phyloP scores from a whole-genome alignment of 1,140 invertebrate genomes.

The Condylostylus longicornis region DNA sequence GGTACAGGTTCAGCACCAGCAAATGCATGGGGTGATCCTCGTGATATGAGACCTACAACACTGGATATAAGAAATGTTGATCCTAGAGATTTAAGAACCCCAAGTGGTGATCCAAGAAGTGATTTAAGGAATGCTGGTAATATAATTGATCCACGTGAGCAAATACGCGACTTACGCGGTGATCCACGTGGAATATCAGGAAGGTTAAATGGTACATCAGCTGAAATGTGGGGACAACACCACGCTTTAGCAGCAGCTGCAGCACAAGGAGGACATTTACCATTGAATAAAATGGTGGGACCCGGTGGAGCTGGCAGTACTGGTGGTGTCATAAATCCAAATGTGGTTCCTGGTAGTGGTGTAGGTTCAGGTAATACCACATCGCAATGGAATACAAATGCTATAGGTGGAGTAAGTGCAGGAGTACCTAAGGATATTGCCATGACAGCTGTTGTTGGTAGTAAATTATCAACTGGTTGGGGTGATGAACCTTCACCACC shows the following conservation, averaged over 20 bases:
- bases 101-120: constrained; percentile 42
- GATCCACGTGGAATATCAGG: constrained; percentile 57
- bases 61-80: constrained; percentile 30
- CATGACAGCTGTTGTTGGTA: background rate
- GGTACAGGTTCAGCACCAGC: constrained; percentile 11
- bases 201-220: constrained; percentile 35
- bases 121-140: constrained; percentile 25
- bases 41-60: constrained; percentile 8
- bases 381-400: constrained; percentile 24
- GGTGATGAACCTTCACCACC: constrained; percentile 82
- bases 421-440: constrained; percentile 2
- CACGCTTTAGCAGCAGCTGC: constrained; percentile 34
- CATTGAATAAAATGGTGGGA: constrained; percentile 31
- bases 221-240: constrained; percentile 67
- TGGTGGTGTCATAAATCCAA: too few relatives aligned
- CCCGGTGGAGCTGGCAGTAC: constrained; percentile 25
- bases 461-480: constrained; percentile 57
- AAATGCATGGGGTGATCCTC: constrained; percentile 39
- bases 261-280: constrained; percentile 25
- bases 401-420: constrained; percentile 2
- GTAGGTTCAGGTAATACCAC: constrained; percentile 10
- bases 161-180: constrained; percentile 44
- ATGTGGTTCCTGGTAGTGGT: constrained; percentile 11
- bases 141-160: constrained; percentile 48
- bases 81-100: constrained; percentile 38